Conservation (phyloP, 2,797 vertebrate species). For the Rhynchonycteris naso region DNA sequence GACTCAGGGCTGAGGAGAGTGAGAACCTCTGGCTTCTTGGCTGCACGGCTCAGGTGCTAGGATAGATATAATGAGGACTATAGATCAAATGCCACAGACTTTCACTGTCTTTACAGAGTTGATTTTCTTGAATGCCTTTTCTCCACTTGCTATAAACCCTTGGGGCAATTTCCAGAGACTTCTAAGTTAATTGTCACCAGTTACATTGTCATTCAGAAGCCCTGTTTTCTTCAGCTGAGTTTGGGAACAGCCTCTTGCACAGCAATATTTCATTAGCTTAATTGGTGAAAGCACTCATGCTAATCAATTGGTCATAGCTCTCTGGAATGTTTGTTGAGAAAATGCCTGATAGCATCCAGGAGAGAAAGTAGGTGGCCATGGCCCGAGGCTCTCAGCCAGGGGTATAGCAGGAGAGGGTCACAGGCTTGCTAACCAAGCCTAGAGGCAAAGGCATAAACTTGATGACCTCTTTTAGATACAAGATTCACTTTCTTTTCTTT, state of each 20-base stretch:
- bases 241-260: background rate
- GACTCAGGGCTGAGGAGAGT: too few relatives aligned
- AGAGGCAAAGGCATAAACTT: background rate
- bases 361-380: too few relatives aligned
- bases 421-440: background rate
- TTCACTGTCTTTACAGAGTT: background rate
- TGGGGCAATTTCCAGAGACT: background rate
- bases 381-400: background rate
- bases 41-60: too few relatives aligned
- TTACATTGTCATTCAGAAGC: background rate
- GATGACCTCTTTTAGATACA: background rate
- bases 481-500: background rate
- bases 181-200: background rate
- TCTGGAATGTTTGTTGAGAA: background rate
- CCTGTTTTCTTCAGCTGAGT: background rate
- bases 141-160: background rate
- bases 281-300: background rate
- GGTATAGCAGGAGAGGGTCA: background rate
- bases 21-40: background rate
- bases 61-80: background rate
- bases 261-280: background rate
- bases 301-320: background rate
- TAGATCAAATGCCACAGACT: background rate
- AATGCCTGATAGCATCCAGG: background rate
- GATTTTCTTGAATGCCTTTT: background rate